These are phyloP conservation scores for Cirrhinus molitorella DNA, from an alignment of 2,797 vertebrate genomes.

Conservation along the genomic window DNA sequence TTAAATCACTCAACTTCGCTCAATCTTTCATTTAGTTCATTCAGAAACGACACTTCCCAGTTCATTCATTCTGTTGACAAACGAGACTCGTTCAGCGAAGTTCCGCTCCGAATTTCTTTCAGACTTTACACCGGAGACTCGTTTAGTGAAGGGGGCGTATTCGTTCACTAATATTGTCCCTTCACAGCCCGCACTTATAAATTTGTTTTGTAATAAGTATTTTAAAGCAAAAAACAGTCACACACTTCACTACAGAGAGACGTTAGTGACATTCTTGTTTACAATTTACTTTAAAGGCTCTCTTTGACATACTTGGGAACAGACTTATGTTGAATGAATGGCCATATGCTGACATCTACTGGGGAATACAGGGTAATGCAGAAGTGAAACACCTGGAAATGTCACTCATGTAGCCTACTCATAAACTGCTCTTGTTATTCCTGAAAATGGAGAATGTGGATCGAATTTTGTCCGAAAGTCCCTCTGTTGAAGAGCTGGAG, in stretches of 20 bases:
- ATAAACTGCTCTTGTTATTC: slow-evolving; percentile 6
- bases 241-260: background rate
- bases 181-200: background rate
- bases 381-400: slow-evolving; percentile 94
- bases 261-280: background rate
- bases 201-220: background rate
- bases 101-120: background rate
- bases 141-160: background rate
- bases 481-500: slow-evolving; percentile 83
- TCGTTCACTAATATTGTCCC: background rate
- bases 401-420: slow-evolving; percentile 49
- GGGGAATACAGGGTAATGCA: slow-evolving; percentile 86
- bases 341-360: slow-evolving; percentile 48
- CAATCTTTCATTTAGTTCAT: background rate
- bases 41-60: background rate
- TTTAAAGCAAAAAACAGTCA: background rate
- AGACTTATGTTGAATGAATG: background rate
- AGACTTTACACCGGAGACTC: background rate
- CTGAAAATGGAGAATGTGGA: slow-evolving; percentile 42
- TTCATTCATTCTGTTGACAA: background rate
- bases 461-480: slow-evolving; percentile 54
- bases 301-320: background rate
- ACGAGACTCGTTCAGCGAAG: background rate
- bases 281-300: background rate
- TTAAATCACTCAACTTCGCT: background rate